Evolutionary conservation across 2,113 vertebrate genomes (phyloP).

Genomic region (Cryptomyrus ogoouensis): DNA sequence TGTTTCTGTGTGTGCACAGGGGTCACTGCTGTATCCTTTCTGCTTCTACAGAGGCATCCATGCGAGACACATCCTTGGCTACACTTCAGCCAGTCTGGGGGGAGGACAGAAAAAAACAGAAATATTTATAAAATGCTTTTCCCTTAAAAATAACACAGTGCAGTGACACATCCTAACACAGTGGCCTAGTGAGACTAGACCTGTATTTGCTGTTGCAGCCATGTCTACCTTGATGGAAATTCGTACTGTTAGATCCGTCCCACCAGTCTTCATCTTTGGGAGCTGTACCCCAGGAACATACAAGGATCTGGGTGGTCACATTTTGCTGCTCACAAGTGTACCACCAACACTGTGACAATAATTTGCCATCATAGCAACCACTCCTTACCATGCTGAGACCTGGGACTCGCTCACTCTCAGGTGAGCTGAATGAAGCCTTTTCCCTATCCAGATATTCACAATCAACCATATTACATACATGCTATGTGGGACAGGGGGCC

Average conservation of each 20-base stretch:
- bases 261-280: background rate
- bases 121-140: constrained; percentile 22
- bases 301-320: background rate
- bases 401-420: background rate
- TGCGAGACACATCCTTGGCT: constrained; percentile 6
- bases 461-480: background rate
- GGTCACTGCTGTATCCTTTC: constrained; percentile 21
- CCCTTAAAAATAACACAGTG: background rate
- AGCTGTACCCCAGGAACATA: background rate
- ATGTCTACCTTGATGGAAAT: background rate
- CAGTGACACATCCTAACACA: background rate
- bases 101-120: constrained; percentile 22
- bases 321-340: background rate
- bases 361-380: background rate
- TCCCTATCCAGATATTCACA: background rate
- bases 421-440: background rate
- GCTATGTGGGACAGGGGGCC: background rate
- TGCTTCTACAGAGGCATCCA: constrained; percentile 16
- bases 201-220: background rate
- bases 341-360: background rate
- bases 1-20: background rate
- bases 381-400: background rate
- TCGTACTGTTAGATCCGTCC: background rate
- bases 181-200: background rate
- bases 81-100: constrained; percentile 38